phyloP scores from a whole-genome alignment of 2,113 vertebrate species.

The Lycocorax pyrrhopterus region DNA sequence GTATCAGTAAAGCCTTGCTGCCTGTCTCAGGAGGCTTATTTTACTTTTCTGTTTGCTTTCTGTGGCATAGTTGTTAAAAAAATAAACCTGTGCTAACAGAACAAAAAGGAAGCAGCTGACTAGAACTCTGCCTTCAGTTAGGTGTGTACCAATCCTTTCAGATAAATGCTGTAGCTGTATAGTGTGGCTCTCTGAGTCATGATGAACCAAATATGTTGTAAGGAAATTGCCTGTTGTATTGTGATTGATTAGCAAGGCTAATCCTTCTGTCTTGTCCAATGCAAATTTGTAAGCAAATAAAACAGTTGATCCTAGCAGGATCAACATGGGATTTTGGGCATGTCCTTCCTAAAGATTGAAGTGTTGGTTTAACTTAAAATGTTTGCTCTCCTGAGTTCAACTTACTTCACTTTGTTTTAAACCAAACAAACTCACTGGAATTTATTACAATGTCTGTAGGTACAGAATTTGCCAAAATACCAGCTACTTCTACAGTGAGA shows the following conservation, averaged over 20 bases:
- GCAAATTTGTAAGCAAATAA: background rate
- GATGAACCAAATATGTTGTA: background rate
- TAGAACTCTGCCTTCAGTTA: background rate
- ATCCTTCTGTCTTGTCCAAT: background rate
- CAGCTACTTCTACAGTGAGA: conserved; percentile 49
- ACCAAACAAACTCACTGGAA: background rate
- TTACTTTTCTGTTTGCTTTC: background rate
- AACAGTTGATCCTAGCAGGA: background rate
- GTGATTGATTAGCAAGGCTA: background rate
- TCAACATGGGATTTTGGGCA: background rate
- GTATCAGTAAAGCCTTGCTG: background rate
- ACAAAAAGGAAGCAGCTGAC: background rate
- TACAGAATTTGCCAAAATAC: conserved; percentile 74
- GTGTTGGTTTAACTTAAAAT: background rate
- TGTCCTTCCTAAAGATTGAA: background rate
- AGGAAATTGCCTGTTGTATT: background rate
- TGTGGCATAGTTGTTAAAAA: background rate
- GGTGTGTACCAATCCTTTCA: background rate
- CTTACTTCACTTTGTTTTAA: background rate
- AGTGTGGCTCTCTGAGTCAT: background rate
- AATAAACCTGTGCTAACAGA: background rate
- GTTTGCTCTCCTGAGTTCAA: background rate
- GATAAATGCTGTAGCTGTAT: background rate
- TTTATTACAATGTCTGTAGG: background rate
- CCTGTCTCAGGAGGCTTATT: background rate